Percentiles rank a stretch among this genome's conserved stretches.
Evolutionary conservation across 2,113 vertebrate genomes (phyloP).

Genomic region (Sterrhoptilus dennistouni): DNA sequence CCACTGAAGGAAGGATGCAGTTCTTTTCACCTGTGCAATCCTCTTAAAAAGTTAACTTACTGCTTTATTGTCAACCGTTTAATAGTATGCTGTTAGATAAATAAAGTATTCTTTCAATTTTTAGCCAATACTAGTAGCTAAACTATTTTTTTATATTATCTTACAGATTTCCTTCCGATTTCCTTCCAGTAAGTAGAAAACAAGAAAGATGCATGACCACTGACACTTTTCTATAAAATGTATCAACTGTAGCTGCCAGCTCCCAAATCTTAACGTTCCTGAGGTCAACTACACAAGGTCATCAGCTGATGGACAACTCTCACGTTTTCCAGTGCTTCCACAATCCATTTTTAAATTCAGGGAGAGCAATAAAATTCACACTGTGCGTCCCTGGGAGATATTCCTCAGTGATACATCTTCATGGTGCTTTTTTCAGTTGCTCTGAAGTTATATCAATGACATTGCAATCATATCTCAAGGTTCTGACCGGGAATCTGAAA

Average conservation of each 20-base stretch:
- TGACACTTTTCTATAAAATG: not conserved
- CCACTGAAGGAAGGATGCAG: not conserved
- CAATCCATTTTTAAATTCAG: not conserved
- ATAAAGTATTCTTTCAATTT: not conserved
- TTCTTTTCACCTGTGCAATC: not conserved
- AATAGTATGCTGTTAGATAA: not conserved
- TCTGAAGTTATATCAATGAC: not conserved
- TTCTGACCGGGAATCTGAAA: not conserved
- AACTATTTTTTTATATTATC: not conserved
- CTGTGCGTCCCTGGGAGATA: not conserved
- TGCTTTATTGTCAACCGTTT: not conserved
- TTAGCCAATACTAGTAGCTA: not conserved
- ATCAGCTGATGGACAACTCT: not conserved
- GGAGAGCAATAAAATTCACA: not conserved
- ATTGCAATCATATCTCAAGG: fast-evolving
- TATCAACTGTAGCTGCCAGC: not conserved
- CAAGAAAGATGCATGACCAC: not conserved
- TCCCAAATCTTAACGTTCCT: not conserved
- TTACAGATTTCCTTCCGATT: not conserved
- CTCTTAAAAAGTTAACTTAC: not conserved
- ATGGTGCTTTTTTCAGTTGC: not conserved
- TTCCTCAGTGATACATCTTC: not conserved
- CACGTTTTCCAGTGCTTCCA: not conserved
- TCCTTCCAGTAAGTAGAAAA: not conserved
- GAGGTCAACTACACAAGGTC: not conserved